Base-by-base conservation (phyloP, 2,113 vertebrate species). In the Psilopogon haemacephalus region DNA sequence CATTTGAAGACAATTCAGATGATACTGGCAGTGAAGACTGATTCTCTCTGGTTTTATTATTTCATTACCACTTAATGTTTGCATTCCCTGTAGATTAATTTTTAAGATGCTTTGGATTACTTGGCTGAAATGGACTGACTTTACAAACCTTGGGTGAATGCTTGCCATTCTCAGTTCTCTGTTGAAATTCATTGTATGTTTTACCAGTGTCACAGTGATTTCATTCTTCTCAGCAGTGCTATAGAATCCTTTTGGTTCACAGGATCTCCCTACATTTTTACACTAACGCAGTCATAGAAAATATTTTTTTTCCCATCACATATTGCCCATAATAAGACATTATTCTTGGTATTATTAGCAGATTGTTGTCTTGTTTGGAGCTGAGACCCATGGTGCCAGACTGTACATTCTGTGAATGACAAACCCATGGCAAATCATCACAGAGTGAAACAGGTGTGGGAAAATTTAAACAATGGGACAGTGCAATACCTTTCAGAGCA, bases 81-180 rank as follows among this genome's bases (percentile, higher is more conserved):
- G 28, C 60, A 83, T 87, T 77, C 86, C 27, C 50, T 89, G 63
- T 40, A 62, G 92, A 77, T 75, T 65, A 88, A 17, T 27, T 95
- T 94, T 85, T 87, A 80, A 76, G 37, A 15, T 85, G 18, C 68
- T 93, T 92, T 94, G 52, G 55, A 63, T 93, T 87, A 76, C 37
- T 77, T 46, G 40, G 15, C 28, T 91, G 58, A 87, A 89, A 48
- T 23, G 21, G 48, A 88, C 80, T 35, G 0, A 64, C 55, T 87
- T 70, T 67, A 74, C 26, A 77, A 83, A 68, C 56, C 20, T 33
- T 56, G 42, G 38, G 28, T 67, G 26, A 80, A 78, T 63, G 20
- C 89, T 80, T 68, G 20, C 24, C 40, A 28, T 62, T 92, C 72
- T 79, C 21, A 56, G 11, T 52, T 56, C 37, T 69, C 15, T 72